Percentiles rank a stretch among this genome's conserved stretches.
Evolutionary conservation across 37 sponge, comb jelly and placozoan genomes (phyloP).

Genomic region (Geodia barretti): DNA sequence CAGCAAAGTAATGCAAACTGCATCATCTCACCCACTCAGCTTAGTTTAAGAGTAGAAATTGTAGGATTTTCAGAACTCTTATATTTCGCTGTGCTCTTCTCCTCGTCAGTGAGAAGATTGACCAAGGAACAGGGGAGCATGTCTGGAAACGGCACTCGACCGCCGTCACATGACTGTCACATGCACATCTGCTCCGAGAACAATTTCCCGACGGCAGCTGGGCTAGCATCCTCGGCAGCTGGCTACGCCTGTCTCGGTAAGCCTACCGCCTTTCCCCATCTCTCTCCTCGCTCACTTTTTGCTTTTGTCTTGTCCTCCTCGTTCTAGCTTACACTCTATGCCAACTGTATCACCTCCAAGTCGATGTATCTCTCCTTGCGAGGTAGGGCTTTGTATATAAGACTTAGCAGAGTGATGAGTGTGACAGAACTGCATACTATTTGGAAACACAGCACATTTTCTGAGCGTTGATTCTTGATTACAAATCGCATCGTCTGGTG

Average conservation of each 20-base stretch:
- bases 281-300: neutral
- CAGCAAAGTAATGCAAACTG: no score
- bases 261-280: neutral
- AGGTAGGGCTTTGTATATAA: slow-evolving; percentile 30
- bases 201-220: slow-evolving; percentile 99
- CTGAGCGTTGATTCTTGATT: neutral
- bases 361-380: slow-evolving; percentile 86
- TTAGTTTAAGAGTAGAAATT: no score
- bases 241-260: slow-evolving; percentile 96
- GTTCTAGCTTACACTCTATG: slow-evolving; percentile 24
- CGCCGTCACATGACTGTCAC: neutral
- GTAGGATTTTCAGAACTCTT: no score
- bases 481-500: neutral
- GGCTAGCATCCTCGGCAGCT: slow-evolving; percentile 98
- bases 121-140: slow-evolving; percentile 11
- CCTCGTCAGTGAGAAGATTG: slow-evolving; percentile 32
- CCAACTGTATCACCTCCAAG: slow-evolving; percentile 54
- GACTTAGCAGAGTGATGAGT: no score
- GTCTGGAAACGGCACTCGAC: neutral
- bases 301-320: neutral
- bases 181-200: slow-evolving; percentile 89
- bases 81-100: no score
- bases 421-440: no score
- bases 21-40: neutral
- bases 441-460: no score